Conservation (phyloP, 2,888 invertebrate species). For the Carterocephalus palaemon region DNA sequence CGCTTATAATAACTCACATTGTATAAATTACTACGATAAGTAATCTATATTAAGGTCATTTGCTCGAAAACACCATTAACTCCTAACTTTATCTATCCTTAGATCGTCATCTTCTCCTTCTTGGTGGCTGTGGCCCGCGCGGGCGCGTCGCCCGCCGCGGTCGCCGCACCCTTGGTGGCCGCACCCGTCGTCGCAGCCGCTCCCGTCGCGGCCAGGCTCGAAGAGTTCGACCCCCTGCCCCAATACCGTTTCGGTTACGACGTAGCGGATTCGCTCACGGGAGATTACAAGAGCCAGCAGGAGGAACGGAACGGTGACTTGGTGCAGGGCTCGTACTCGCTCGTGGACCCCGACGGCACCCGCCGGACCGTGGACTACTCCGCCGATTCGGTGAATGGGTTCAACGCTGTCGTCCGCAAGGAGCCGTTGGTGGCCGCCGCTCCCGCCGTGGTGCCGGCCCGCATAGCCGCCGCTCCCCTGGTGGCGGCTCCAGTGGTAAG, state of each 20-base stretch:
- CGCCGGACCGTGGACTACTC: constrained; percentile 62
- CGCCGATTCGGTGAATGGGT: constrained; percentile 61
- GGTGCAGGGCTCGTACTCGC: constrained; percentile 64
- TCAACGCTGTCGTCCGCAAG: constrained; percentile 63
- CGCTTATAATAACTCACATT: constrained; percentile 6
- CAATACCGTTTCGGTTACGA: constrained; percentile 74
- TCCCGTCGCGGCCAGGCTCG: constrained; percentile 43
- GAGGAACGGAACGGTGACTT: constrained; percentile 75
- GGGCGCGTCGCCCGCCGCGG: constrained; percentile 45
- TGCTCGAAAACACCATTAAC: constrained; percentile 30
- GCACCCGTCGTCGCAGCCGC: constrained; percentile 46
- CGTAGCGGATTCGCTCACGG: constrained; percentile 61
- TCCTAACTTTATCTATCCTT: constrained; percentile 32
- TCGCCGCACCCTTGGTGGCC: constrained; percentile 38
- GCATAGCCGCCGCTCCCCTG: constrained; percentile 38
- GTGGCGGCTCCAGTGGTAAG: constrained; percentile 3
- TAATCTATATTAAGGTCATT: constrained; percentile 9
- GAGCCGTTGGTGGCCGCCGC: constrained; percentile 50
- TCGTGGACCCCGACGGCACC: constrained; percentile 61
- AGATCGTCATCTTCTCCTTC: constrained; percentile 59
- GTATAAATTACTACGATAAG: constrained; percentile 1
- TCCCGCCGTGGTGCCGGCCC: constrained; percentile 43
- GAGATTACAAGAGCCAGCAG: constrained; percentile 63
- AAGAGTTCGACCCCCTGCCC: constrained; percentile 76
- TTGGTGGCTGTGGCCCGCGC: constrained; percentile 53